Evolutionary conservation across 2,113 vertebrate genomes (phyloP), one percentile per base, ranked within the genome.

Genomic region (Lophura nycthemera): DNA sequence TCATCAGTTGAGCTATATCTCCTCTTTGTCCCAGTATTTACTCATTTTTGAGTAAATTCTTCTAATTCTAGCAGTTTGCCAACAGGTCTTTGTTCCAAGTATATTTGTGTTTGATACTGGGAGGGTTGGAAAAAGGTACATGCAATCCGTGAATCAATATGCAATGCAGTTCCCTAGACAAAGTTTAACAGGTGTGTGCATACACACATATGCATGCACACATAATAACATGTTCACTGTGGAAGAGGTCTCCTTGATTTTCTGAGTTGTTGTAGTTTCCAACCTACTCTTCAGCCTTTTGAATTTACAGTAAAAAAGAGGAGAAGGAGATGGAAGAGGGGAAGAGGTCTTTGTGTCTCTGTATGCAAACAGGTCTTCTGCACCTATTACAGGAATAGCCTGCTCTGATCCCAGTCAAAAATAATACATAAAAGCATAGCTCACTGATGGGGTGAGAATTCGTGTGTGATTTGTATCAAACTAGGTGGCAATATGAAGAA

Each of bases 191-290:
- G 25, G 60, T 27, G 17, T 19, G 24, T 47, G 38, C 3, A 2
- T 38, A 13, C 4, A 29, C 45, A 52, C 48, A 10, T 72, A 67
- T 38, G 38, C 3, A 2, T 38, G 15, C 4, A 29, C 45, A 52
- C 48, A 9, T 72, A 67, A 13, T 29, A 24, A 75, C 34, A n/a
- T 12, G 14, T 18, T 84, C 36, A 48, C 32, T 43, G 42, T 25
- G 67, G 73, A 91, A 83, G 11, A 66, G 60, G 54, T 77, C 73
- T 91, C 45, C 69, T n/a, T 63, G 34, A 92, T 95, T 75, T 92
- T 92, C 85, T 63, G 32, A 88, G 91, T 67, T 73, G 20, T 40
- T 94, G 43, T 36, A 30, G 10, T 85, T 89, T 74, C 29, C 79
- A 92, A 20, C 27, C n/a, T 56, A 85, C 48, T 69, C 36, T 70